phyloP scores from a whole-genome alignment of 2,113 vertebrate species.

The Aramus guarauna region DNA sequence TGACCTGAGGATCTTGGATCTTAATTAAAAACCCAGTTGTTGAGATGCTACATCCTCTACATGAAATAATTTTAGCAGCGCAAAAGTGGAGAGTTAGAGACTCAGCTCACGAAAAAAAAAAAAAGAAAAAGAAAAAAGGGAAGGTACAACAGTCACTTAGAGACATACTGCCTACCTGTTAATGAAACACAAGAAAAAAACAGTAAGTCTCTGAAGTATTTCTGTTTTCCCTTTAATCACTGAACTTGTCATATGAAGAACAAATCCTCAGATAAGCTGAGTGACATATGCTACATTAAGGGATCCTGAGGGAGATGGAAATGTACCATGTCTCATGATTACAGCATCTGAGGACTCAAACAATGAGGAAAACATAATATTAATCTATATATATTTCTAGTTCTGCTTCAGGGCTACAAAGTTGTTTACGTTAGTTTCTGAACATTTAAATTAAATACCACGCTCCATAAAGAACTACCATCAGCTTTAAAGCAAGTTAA shows the following conservation, averaged over 20 bases:
- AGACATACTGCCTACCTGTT: neutral
- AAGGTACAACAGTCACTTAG: neutral
- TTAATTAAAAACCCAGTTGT: neutral
- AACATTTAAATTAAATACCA: neutral
- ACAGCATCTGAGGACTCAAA: neutral
- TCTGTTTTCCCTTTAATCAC: slow-evolving; percentile 3
- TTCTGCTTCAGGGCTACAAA: neutral
- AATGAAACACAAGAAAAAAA: neutral
- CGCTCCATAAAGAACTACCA: neutral
- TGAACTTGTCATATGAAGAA: neutral
- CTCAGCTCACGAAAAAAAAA: neutral
- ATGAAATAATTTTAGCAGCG: neutral
- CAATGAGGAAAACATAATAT: neutral
- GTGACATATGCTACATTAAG: neutral
- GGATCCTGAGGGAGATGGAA: neutral
- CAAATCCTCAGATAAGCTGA: neutral
- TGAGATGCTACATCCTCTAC: neutral
- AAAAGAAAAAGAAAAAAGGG: neutral
- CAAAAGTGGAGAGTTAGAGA: neutral
- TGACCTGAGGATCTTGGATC: neutral
- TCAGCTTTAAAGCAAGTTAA: neutral
- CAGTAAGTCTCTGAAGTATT: neutral
- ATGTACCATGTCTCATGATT: neutral
- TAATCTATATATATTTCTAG: neutral
- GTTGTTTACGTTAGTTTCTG: neutral